Evolutionary conservation across 2,797 vertebrate genomes (phyloP).

Genomic region (Florisuga fusca): DNA sequence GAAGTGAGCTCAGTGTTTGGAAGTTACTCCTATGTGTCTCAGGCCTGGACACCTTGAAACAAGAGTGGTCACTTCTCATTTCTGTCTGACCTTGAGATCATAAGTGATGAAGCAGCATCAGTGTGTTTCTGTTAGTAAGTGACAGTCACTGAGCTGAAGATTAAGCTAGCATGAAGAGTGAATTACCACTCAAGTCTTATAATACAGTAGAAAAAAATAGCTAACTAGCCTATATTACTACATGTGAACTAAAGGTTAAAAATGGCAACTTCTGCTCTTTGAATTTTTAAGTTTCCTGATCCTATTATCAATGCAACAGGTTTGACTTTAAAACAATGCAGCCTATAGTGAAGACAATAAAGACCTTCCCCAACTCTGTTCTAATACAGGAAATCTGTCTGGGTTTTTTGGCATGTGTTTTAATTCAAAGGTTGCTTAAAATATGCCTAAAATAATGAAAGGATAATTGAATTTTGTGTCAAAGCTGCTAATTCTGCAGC

Average conservation of each 20-base stretch:
- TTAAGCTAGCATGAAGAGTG: constrained; percentile 21
- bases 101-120: neutral
- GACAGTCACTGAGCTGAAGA: neutral
- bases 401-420: rapidly evolving
- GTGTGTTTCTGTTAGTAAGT: neutral
- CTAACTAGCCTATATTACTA: neutral
- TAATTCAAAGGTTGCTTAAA: neutral
- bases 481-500: neutral
- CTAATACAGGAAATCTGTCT: neutral
- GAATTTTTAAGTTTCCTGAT: neutral
- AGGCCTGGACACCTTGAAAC: neutral
- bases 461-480: neutral
- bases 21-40: neutral
- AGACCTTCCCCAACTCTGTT: neutral
- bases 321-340: neutral
- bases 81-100: neutral
- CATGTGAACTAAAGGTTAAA: constrained; percentile 4
- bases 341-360: neutral
- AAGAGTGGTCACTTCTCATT: neutral
- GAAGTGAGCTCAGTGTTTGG: neutral
- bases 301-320: no score
- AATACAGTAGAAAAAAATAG: neutral
- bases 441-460: neutral
- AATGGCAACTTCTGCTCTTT: neutral
- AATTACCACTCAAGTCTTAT: neutral